Conservation (phyloP, 2,888 invertebrate genomes). For the Shargacucullia verbasci region DNA sequence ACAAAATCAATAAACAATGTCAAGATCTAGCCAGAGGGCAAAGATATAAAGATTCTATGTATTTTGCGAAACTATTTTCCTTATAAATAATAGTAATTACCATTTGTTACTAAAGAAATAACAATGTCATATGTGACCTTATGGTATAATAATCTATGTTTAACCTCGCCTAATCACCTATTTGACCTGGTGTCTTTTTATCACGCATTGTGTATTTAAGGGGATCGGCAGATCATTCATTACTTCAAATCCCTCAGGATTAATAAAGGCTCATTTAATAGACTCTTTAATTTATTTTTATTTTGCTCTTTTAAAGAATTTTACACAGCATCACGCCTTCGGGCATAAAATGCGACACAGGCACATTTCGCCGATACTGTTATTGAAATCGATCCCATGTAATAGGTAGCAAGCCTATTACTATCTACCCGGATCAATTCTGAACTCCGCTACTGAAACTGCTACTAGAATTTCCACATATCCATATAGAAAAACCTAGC, state of each 20-base stretch:
- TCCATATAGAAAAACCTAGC: too few relatives aligned
- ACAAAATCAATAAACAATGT: constrained; percentile 39
- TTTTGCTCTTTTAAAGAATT: too few relatives aligned
- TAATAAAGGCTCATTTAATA: not conserved
- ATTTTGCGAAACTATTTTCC: constrained; percentile 24
- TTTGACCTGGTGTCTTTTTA: constrained; percentile 6
- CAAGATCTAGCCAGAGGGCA: constrained; percentile 15
- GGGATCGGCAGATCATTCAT: constrained; percentile 6
- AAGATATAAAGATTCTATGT: constrained; percentile 12
- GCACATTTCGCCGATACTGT: too few relatives aligned
- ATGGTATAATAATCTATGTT: constrained; percentile 10
- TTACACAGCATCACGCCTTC: too few relatives aligned
- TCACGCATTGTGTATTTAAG: not conserved
- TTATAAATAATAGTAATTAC: constrained; percentile 13
- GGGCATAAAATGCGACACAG: too few relatives aligned
- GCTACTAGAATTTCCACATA: too few relatives aligned
- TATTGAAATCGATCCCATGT: too few relatives aligned
- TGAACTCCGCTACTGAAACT: too few relatives aligned
- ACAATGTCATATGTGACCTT: constrained; percentile 10
- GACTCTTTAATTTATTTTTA: not conserved
- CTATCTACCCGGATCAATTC: too few relatives aligned
- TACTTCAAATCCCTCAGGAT: constrained; percentile 12
- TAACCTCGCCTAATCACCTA: constrained; percentile 14
- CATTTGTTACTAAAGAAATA: constrained; percentile 10
- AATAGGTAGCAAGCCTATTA: too few relatives aligned